Evolutionary conservation across 2,797 vertebrate species (phyloP).

Genomic region (Calcarius lapponicus): DNA sequence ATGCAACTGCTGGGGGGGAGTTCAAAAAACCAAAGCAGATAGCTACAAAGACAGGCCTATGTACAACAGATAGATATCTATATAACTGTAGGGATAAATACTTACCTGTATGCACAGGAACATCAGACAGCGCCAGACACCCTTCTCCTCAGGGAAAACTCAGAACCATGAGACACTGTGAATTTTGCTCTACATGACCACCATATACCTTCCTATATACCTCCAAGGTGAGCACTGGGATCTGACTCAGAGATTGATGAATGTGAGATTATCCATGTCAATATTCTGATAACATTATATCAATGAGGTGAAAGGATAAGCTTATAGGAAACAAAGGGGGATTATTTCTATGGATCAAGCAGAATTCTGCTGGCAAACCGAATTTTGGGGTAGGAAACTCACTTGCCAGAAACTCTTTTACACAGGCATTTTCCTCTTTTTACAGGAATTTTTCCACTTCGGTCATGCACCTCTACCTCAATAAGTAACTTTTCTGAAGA

Average conservation of each 20-base stretch:
- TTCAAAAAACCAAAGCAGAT: conserved; percentile 42
- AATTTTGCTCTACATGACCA: conserved; percentile 50
- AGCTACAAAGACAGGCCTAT: conserved; percentile 39
- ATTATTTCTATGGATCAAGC: neutral
- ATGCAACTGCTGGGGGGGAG: conserved; percentile 6
- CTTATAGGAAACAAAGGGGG: neutral
- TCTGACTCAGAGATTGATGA: conserved; percentile 28
- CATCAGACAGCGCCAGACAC: conserved; percentile 47
- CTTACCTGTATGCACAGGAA: conserved; percentile 58
- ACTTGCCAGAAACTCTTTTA: neutral
- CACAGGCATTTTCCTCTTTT: neutral
- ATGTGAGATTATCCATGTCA: neutral
- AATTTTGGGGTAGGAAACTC: neutral
- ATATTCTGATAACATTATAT: neutral
- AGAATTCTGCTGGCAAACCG: neutral
- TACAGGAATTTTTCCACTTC: neutral
- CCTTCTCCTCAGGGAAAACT: conserved; percentile 44
- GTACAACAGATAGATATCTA: conserved; percentile 53
- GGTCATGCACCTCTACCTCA: neutral
- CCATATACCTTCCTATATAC: neutral
- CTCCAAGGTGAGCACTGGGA: neutral
- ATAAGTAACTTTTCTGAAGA: neutral
- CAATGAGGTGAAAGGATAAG: neutral
- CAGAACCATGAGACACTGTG: conserved; percentile 2
- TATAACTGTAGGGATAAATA: conserved; percentile 65